These are phyloP conservation scores for Aporrectodea caliginosa DNA, from an alignment of 1,140 invertebrate species.

Conservation along the genomic window DNA sequence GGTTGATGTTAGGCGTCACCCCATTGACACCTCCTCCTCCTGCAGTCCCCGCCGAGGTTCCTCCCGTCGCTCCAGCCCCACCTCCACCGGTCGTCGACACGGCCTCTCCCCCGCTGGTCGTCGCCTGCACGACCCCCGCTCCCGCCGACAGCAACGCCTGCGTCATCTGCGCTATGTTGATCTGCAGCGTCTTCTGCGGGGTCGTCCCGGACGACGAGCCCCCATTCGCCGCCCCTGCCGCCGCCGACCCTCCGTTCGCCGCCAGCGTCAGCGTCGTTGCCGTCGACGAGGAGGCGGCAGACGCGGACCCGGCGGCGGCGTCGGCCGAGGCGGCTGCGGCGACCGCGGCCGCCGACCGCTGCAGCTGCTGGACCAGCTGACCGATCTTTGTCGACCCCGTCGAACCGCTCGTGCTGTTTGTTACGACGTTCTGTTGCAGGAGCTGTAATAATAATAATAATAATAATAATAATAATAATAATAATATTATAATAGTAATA, in stretches of 20 bases:
- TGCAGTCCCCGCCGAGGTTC: too few relatives aligned
- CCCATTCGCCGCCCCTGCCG: background rate
- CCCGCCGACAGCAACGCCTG: background rate
- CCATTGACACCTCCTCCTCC: background rate
- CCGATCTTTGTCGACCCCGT: background rate
- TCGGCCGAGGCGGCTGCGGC: too few relatives aligned
- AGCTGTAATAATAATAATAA: slow-evolving; percentile 2
- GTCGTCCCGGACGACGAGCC: background rate
- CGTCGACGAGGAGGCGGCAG: background rate
- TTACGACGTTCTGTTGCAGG: slow-evolving; percentile 11
- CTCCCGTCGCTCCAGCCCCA: background rate
- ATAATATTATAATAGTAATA: too few relatives aligned
- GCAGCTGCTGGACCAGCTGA: slow-evolving; percentile 6
- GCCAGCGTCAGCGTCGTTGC: background rate
- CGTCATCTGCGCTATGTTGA: background rate
- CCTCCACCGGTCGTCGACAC: too few relatives aligned
- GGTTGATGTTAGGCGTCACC: slow-evolving; percentile 44
- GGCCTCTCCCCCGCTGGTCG: background rate
- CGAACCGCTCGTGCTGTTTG: background rate
- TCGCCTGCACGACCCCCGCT: background rate
- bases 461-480: background rate
- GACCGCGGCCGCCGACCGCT: background rate
- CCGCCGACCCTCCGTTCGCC: background rate
- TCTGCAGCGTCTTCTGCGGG: background rate
- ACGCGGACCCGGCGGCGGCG: background rate